Base-by-base conservation (phyloP, 2,113 vertebrate genomes). In the Jacana jacana region DNA sequence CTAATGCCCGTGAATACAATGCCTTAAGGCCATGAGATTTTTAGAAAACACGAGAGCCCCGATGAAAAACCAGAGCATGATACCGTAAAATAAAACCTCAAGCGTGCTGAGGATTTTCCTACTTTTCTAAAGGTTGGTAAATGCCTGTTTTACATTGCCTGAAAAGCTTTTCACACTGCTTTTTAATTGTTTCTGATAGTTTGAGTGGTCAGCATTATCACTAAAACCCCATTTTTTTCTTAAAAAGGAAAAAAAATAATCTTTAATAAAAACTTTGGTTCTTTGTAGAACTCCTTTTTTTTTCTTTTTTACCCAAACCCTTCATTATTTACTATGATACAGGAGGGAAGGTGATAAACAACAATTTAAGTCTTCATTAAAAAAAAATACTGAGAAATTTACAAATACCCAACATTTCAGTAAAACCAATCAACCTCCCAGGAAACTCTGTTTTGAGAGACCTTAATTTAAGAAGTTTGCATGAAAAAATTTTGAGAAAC, bases 341-440 rank as follows among this genome's bases (percentile, higher is more conserved):
- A 8, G 25, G 27, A 0, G 3, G 0, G 3, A 2, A 5, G 0
- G 2, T 4, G 7, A 33, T 27, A 63, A 93, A 85, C 9, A 42
- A 3, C 20, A 27, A 0, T 27, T 2, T 11, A 55, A 64, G 51
- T 28, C 33, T 33, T 71, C 39, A 72, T 4, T 35, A 17, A 48
- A 89, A 84, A 52, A 9, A 11, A 13, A 42, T 51, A 13, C 16
- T 35, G 27, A 61, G 84, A 68, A 20, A 3, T 49, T 84, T 71
- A 8, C 17, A 68, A 71, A 60, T 52, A 60, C 14, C 7, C 4
- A 20, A 6, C 14, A 6, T 52, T 79, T 7, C 7, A 39, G 7
- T 84, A 64, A 81, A 88, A 42, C 3, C 25, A 10, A 51, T 35
- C 16, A 20, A 35, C 30, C 33, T 44, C 60, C 30, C 39, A 17